These are phyloP conservation scores for Lasiommata megera DNA, from an alignment of 2,888 invertebrate species.

Conservation along the genomic window DNA sequence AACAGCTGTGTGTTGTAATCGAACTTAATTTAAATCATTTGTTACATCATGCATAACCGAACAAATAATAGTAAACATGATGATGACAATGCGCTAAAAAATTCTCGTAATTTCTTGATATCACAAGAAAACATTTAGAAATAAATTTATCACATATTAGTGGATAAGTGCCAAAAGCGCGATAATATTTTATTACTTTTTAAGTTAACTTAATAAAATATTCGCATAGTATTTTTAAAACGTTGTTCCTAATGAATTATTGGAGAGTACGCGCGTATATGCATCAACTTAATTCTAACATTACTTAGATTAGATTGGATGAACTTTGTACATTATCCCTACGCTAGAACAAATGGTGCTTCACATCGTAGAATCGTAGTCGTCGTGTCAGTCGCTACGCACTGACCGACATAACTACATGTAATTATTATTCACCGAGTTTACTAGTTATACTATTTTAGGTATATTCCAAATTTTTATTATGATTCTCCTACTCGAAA, in stretches of 20 bases:
- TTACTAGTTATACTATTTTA: constrained; percentile 71
- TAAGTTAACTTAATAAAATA: constrained; percentile 68
- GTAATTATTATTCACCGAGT: constrained; percentile 71
- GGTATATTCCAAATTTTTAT: constrained; percentile 64
- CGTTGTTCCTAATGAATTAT: constrained; percentile 77
- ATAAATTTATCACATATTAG: constrained; percentile 47
- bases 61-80: constrained; percentile 1
- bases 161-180: constrained; percentile 75
- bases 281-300: constrained; percentile 69
- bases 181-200: constrained; percentile 51
- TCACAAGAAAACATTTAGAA: constrained; percentile 16
- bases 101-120: constrained; percentile 2
- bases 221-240: constrained; percentile 75
- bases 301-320: constrained; percentile 70
- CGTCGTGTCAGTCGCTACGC: constrained; percentile 39
- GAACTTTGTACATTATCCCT: constrained; percentile 79
- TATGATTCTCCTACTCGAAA: constrained; percentile 79
- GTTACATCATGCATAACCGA: constrained; percentile 14
- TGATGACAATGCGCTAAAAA: constrained; percentile 7
- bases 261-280: constrained; percentile 65
- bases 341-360: constrained; percentile 82
- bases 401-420: constrained; percentile 44
- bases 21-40: constrained; percentile 17
- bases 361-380: constrained; percentile 72
- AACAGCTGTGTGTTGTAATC: constrained; percentile 38